phyloP scores from a whole-genome alignment of 2,797 vertebrate genomes.

The Furcifer pardalis region DNA sequence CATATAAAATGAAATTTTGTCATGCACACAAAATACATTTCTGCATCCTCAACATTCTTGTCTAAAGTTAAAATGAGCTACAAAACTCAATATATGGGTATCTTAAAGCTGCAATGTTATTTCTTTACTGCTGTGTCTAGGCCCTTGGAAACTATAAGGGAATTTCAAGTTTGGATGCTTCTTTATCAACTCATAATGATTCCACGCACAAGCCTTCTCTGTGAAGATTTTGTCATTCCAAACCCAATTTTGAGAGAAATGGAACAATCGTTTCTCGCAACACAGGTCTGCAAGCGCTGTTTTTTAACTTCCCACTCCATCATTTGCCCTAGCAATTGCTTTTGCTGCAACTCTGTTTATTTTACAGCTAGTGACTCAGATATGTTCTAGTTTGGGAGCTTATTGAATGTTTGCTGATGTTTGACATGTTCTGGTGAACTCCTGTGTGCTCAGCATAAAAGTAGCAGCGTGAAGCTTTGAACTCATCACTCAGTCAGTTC shows the following conservation, averaged over 20 bases:
- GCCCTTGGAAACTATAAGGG: not conserved
- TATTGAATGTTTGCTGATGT: constrained; percentile 29
- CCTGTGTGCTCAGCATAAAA: constrained; percentile 30
- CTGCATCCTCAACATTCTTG: not conserved
- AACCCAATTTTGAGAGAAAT: constrained; percentile 32
- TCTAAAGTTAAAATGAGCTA: not conserved
- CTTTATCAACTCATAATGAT: constrained; percentile 31
- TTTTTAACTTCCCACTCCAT: constrained; percentile 31
- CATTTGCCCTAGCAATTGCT: constrained; percentile 36
- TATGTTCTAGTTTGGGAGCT: constrained; percentile 20
- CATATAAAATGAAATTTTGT: not conserved
- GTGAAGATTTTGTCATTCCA: constrained; percentile 36
- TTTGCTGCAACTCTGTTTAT: constrained; percentile 42
- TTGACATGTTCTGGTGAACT: constrained; percentile 32
- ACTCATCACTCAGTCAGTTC: not conserved
- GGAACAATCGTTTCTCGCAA: constrained; percentile 21
- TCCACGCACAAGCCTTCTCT: not conserved
- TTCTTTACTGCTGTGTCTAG: not conserved
- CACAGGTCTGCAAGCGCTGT: not conserved
- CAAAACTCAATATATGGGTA: not conserved
- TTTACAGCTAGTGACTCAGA: constrained; percentile 17
- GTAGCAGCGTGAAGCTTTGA: constrained; percentile 19
- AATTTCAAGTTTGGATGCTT: constrained; percentile 20
- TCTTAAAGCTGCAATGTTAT: not conserved
- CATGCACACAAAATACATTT: not conserved